A percentile compares a stretch with the other conserved stretches of the same genome.
phyloP scores from a whole-genome alignment of 2,797 vertebrate species.

The Ctenosaura bakeri region DNA sequence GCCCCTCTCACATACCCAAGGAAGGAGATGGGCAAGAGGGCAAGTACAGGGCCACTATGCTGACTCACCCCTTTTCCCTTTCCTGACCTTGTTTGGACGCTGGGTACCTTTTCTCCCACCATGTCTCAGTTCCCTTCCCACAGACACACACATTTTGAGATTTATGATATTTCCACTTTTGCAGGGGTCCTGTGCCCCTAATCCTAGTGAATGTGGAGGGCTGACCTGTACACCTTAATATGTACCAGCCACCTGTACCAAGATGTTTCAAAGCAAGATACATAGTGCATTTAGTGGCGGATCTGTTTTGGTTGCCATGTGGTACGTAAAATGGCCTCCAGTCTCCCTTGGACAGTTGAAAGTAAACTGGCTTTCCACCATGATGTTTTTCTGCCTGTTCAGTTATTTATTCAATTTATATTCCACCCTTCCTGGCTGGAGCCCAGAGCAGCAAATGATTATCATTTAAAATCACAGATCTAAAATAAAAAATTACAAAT shows the following conservation, averaged over 20 bases:
- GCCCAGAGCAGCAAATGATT: background rate
- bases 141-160: too few relatives aligned
- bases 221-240: background rate
- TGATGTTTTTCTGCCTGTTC: background rate
- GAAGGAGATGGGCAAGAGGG: too few relatives aligned
- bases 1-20: too few relatives aligned
- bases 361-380: background rate
- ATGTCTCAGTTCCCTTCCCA: too few relatives aligned
- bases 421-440: background rate
- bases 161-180: too few relatives aligned
- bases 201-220: background rate
- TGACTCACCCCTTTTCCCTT: too few relatives aligned
- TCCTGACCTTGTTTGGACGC: too few relatives aligned
- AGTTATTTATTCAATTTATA: background rate
- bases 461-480: background rate
- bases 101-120: too few relatives aligned
- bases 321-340: background rate
- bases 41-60: too few relatives aligned
- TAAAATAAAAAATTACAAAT: background rate
- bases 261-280: background rate
- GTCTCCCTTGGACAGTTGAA: too few relatives aligned
- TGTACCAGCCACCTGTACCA: background rate
- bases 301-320: background rate
- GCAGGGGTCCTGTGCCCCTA: too few relatives aligned
- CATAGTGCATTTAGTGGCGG: background rate